Percentiles rank a stretch among this genome's conserved stretches.
These are phyloP conservation scores for Sepiola atlantica DNA, from an alignment of 2,888 invertebrate species.

Conservation along the genomic window DNA sequence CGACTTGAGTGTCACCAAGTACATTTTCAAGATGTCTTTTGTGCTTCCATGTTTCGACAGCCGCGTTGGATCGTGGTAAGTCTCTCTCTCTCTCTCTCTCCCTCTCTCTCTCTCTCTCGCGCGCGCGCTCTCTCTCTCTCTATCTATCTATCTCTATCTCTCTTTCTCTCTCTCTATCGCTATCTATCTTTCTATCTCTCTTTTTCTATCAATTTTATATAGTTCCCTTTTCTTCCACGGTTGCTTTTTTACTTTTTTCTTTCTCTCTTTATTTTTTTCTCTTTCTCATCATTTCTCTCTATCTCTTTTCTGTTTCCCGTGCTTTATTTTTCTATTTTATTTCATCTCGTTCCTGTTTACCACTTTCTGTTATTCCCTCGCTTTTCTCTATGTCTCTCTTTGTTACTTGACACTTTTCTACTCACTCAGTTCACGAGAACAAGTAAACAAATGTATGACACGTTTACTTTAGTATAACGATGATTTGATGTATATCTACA, in stretches of 20 bases:
- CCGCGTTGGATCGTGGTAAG: slow-evolving; percentile 70
- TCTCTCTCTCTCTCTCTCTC: slow-evolving; percentile 40
- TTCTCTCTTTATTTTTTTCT: background rate
- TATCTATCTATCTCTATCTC: background rate
- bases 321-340: background rate
- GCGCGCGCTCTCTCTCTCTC: background rate
- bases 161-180: background rate
- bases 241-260: background rate
- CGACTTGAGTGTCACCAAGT: slow-evolving; percentile 67
- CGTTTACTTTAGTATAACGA: no score
- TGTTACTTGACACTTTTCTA: no score
- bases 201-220: background rate
- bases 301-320: background rate
- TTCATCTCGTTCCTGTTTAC: background rate
- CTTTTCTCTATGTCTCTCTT: background rate
- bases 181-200: background rate
- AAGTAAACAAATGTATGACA: no score
- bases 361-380: background rate
- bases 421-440: no score
- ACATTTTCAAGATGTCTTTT: slow-evolving; percentile 69
- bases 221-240: background rate
- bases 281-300: background rate
- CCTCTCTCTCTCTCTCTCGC: background rate
- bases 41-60: slow-evolving; percentile 67
- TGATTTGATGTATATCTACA: no score